Evolutionary conservation across 2,797 vertebrate species (phyloP).

Genomic region (Pseudochromis fuscus): DNA sequence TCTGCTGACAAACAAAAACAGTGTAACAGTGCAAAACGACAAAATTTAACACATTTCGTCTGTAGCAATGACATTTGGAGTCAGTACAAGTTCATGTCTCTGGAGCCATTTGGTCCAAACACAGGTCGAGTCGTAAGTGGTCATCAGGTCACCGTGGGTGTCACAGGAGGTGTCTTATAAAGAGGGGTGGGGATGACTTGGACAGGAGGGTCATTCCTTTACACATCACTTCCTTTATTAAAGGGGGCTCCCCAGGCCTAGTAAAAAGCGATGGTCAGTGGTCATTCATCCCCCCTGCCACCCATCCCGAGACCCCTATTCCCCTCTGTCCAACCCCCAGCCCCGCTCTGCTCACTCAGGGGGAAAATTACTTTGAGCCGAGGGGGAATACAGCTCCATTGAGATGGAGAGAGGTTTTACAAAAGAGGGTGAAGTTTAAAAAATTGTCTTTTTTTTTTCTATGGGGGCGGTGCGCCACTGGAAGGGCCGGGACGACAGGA

Average conservation of each 20-base stretch:
- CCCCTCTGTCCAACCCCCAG: slow-evolving; percentile 62
- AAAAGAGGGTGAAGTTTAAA: slow-evolving; percentile 80
- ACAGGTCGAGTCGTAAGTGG: slow-evolving; percentile 49
- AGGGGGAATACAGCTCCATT: slow-evolving; percentile 73
- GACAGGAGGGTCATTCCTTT: slow-evolving; percentile 78
- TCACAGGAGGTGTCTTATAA: slow-evolving; percentile 53
- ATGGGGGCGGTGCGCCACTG: slow-evolving; percentile 45
- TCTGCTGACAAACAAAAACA: neutral
- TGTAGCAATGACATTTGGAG: slow-evolving; percentile 7
- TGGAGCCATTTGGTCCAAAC: slow-evolving; percentile 45
- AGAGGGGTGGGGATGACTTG: slow-evolving; percentile 52
- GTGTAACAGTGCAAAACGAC: too few species aligned
- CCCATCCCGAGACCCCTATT: slow-evolving; percentile 66
- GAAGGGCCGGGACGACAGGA: slow-evolving; percentile 56
- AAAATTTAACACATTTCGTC: too few species aligned
- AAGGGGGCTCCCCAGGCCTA: slow-evolving; percentile 65
- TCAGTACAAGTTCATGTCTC: slow-evolving; percentile 66
- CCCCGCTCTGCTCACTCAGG: slow-evolving; percentile 73
- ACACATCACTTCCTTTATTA: slow-evolving; percentile 78
- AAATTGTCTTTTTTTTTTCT: slow-evolving; percentile 74
- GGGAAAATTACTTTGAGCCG: slow-evolving; percentile 78
- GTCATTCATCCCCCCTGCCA: slow-evolving; percentile 70
- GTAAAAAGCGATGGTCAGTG: slow-evolving; percentile 77
- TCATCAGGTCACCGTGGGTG: slow-evolving; percentile 62
- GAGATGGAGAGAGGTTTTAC: slow-evolving; percentile 74